Base-by-base conservation (phyloP, 2,888 invertebrate species). In the Nemapogon koenigi region DNA sequence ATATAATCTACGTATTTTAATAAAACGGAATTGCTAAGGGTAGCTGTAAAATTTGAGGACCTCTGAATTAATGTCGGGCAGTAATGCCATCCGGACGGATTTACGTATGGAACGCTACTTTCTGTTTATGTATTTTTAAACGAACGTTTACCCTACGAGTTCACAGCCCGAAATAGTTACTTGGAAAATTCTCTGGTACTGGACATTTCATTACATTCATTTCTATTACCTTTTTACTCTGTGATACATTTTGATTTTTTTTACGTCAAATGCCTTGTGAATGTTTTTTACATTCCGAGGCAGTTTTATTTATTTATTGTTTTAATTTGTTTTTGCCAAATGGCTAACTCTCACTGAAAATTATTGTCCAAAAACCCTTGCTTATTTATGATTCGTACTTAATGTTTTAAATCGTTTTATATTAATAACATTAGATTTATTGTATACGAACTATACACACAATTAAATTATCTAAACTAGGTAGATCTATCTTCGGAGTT, bases 11-110 rank as follows among this genome's bases (percentile, higher is more conserved):
- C 56, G 60, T 63, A 63, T 71, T 71, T 70, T 71, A 70, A 73
- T 72, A 72, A 71, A 72, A 64, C 54, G 55, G 55, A 64, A 69
- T 70, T 62, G 59, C 65, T 55, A 51, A 60, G 64, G 64, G 54
- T 55, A 58, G 64, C 51, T 63, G 63, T 71, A 62, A 72, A 72
- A 69, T 73, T 69, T 66, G 59, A 70, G 59, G 62, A 62, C 57
- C 54, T 48, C 52, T 44, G 63, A 67, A 66, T 69, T 67, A 70
- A 70, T 66, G 59, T 49, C 53, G 58, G 53, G 50, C 13, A 49
- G 56, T 65, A 63, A 64, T 69, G 60, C 62, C 61, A 61, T 59
- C 57, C 58, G 49, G n/a, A 45, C 41, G 61, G 59, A 62, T 65
- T 64, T 61, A 53, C 51, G 55, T 57, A 52, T 49, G 47, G 47